phyloP scores from a whole-genome alignment of 2,797 vertebrate species.

The Linurgus olivaceus region DNA sequence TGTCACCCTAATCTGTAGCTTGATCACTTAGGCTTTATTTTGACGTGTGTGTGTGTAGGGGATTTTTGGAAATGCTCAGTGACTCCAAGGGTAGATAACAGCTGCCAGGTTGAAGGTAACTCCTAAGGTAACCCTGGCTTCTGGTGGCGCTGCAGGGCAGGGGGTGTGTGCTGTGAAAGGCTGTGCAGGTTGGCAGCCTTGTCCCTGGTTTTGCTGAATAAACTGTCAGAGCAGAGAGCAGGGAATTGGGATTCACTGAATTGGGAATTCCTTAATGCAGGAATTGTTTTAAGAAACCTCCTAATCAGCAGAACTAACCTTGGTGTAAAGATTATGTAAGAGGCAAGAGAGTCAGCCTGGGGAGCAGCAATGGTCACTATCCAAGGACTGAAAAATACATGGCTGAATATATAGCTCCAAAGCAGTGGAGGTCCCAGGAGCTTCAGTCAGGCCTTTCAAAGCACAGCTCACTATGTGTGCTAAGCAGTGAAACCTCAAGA shows the following conservation, averaged over 20 bases:
- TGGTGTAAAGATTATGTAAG: neutral
- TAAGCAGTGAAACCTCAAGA: conserved; percentile 15
- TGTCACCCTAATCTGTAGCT: neutral
- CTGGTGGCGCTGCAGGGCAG: neutral
- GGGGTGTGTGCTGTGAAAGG: neutral
- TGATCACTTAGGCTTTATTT: neutral
- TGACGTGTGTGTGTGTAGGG: neutral
- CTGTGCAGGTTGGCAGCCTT: neutral
- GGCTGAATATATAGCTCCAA: neutral
- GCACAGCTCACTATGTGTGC: neutral
- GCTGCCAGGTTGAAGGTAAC: neutral
- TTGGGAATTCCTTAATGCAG: neutral
- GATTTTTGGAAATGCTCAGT: neutral
- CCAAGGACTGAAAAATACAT: neutral
- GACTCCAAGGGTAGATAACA: neutral
- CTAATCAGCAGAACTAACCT: neutral
- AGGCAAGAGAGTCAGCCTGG: neutral
- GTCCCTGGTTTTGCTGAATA: neutral
- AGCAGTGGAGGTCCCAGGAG: neutral
- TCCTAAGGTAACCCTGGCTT: neutral
- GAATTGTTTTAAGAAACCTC: neutral
- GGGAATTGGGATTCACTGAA: neutral
- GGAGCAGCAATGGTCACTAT: neutral
- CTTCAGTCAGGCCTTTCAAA: neutral
- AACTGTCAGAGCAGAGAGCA: neutral